Conservation (phyloP, 2,888 invertebrate genomes). For the Melolontha melolontha region DNA sequence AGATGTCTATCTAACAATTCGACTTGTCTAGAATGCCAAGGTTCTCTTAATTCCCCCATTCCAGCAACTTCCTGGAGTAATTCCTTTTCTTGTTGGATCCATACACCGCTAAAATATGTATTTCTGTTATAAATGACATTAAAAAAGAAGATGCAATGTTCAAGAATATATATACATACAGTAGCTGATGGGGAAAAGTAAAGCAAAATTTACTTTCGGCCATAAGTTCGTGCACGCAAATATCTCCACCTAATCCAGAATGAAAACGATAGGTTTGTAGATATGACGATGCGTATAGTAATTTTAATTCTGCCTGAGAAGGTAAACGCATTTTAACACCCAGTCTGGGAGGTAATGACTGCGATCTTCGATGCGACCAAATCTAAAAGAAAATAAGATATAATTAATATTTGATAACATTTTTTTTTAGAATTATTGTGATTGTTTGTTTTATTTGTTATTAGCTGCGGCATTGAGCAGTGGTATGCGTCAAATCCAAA, state of each 20-base stretch:
- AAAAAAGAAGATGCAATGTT: not conserved
- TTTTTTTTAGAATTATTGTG: not conserved
- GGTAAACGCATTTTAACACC: conserved; percentile 86
- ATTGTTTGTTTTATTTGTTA: not conserved
- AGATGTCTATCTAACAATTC: conserved; percentile 86
- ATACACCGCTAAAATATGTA: conserved; percentile 75
- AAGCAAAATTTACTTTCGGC: conserved; percentile 90
- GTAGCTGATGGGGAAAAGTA: conserved; percentile 85
- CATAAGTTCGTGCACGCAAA: conserved; percentile 93
- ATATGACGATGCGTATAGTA: conserved; percentile 81
- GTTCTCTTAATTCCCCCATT: conserved; percentile 86
- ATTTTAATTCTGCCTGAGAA: conserved; percentile 79
- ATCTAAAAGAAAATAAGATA: conserved; percentile 58
- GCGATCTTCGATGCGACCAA: conserved; percentile 79
- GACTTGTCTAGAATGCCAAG: conserved; percentile 85
- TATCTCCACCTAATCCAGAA: conserved; percentile 91
- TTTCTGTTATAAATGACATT: not conserved
- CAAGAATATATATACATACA: conserved; percentile 72
- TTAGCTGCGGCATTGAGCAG: no score
- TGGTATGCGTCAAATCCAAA: no score
- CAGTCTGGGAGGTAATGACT: conserved; percentile 85
- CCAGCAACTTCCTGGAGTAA: conserved; percentile 89
- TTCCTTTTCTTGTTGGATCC: conserved; percentile 92
- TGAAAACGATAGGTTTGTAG: conserved; percentile 87
- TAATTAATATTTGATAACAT: not conserved